Evolutionary conservation across 2,113 vertebrate genomes (phyloP).

Genomic region (Phycodurus eques): DNA sequence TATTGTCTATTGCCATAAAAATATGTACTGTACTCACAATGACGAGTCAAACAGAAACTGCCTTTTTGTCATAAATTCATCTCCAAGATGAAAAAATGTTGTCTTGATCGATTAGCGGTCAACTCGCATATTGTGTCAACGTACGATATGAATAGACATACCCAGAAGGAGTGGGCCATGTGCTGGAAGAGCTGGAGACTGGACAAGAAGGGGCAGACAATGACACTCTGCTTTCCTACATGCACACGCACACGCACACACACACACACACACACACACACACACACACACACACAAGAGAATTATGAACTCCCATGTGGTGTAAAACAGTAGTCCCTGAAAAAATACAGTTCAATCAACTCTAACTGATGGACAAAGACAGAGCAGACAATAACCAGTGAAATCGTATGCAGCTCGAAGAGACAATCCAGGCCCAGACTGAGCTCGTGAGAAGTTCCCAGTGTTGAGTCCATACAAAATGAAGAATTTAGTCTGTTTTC

Average conservation of each 20-base stretch:
- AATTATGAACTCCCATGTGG: neutral
- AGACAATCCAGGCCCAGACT: constrained; percentile 28
- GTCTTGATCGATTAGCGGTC: neutral
- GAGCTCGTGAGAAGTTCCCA: constrained; percentile 51
- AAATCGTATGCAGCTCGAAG: constrained; percentile 31
- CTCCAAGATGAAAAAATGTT: neutral
- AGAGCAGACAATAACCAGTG: constrained; percentile 30
- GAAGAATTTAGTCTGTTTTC: constrained; percentile 16
- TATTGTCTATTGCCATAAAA: neutral
- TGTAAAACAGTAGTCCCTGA: neutral
- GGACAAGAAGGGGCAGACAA: constrained; percentile 19
- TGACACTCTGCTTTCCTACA: constrained; percentile 44
- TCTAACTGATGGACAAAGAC: constrained; percentile 27
- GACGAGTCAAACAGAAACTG: neutral
- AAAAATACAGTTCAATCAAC: neutral
- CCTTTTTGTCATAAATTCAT: neutral
- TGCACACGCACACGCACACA: neutral
- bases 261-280: neutral
- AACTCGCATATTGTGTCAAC: neutral
- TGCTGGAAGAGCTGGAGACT: constrained; percentile 17
- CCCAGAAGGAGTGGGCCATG: constrained; percentile 32
- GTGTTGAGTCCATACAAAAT: constrained; percentile 17
- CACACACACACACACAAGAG: constrained; percentile 1
- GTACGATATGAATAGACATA: constrained; percentile 15
- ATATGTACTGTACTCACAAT: neutral